A percentile compares a stretch with the other conserved stretches of the same genome.
phyloP scores from a whole-genome alignment of 2,888 invertebrate species.

The Kryphioiulus occultus region DNA sequence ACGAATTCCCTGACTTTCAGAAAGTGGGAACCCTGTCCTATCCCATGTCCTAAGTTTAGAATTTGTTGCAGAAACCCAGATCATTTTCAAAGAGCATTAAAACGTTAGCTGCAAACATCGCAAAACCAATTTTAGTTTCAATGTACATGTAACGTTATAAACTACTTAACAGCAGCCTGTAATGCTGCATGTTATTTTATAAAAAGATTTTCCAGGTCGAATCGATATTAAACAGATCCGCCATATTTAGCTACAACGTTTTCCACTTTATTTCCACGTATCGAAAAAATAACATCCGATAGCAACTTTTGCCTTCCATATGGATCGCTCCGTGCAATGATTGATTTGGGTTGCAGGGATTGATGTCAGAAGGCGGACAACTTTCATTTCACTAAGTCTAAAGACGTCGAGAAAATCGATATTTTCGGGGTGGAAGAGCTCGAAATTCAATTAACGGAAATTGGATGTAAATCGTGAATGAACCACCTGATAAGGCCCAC shows the following conservation, averaged over 20 bases:
- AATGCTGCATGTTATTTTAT: background rate
- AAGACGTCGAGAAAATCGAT: conserved; percentile 11
- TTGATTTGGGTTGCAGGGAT: background rate
- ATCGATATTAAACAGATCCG: background rate
- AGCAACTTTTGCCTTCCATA: background rate
- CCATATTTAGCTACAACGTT: conserved; percentile 1
- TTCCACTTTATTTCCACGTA: background rate
- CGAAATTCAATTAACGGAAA: background rate
- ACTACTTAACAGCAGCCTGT: background rate
- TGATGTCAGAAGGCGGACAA: background rate
- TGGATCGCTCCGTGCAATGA: background rate
- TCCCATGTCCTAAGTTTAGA: too few species aligned
- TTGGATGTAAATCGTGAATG: background rate
- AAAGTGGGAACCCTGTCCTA: too few species aligned
- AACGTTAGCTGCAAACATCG: too few species aligned
- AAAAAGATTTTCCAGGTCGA: background rate
- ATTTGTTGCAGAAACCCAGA: too few species aligned
- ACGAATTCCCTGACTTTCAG: too few species aligned
- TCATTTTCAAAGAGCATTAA: too few species aligned
- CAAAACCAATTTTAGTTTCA: too few species aligned
- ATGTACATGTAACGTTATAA: too few species aligned
- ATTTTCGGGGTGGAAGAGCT: background rate
- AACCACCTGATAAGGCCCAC: background rate
- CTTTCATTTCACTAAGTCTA: background rate
- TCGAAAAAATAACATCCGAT: background rate